Conservation (phyloP, 2,888 invertebrate genomes). For the Thereva nobilitata region DNA sequence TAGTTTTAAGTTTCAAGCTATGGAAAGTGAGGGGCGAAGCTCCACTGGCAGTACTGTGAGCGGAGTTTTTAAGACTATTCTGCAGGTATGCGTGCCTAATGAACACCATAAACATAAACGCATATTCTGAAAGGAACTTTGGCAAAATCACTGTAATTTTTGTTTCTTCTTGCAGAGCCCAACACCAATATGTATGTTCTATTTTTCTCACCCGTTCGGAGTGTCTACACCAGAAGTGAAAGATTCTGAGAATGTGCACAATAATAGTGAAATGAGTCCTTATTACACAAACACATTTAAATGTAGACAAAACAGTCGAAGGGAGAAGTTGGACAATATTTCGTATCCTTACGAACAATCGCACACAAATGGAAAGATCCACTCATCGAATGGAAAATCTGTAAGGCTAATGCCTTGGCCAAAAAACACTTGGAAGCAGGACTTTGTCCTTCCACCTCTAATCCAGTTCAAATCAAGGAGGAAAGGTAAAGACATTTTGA, state of each 20-base stretch:
- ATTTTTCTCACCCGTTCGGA: slow-evolving; percentile 64
- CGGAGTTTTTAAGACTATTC: slow-evolving; percentile 44
- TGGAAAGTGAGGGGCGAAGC: slow-evolving; percentile 42
- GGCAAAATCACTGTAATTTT: slow-evolving; percentile 6
- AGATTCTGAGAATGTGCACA: slow-evolving; percentile 51
- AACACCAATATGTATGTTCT: slow-evolving; percentile 62
- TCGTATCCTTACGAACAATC: slow-evolving; percentile 5
- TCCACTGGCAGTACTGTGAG: slow-evolving; percentile 44
- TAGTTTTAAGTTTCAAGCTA: slow-evolving; percentile 9
- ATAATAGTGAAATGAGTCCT: slow-evolving; percentile 17
- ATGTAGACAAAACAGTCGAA: not conserved
- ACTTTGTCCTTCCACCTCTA: slow-evolving; percentile 44
- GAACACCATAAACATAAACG: not conserved
- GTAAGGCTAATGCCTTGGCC: slow-evolving; percentile 42
- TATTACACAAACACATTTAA: slow-evolving; percentile 3
- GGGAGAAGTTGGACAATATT: slow-evolving; percentile 3
- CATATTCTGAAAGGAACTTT: not conserved
- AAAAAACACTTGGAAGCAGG: slow-evolving; percentile 42
- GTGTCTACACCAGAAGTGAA: slow-evolving; percentile 58
- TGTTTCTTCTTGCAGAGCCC: slow-evolving; percentile 42
- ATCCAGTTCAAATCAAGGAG: slow-evolving; percentile 42
- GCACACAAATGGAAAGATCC: slow-evolving; percentile 8
- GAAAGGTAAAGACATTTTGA: slow-evolving; percentile 39
- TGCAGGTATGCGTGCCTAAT: slow-evolving; percentile 37
- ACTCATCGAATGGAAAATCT: slow-evolving; percentile 19